Evolutionary conservation across 2,888 invertebrate genomes (phyloP).

Genomic region (Petrolisthes cinctipes): DNA sequence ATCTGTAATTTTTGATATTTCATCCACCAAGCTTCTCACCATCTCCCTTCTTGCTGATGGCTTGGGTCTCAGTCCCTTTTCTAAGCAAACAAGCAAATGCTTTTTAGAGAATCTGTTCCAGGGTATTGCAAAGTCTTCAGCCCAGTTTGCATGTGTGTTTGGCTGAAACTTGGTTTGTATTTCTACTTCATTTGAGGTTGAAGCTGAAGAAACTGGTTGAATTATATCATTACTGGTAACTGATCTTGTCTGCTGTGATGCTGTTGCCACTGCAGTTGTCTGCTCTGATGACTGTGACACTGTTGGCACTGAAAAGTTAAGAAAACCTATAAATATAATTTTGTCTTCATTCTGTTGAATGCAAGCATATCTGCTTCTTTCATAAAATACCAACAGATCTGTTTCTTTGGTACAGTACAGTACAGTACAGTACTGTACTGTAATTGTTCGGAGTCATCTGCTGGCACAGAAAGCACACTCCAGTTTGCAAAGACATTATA

Average conservation of each 20-base stretch:
- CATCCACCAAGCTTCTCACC: constrained; percentile 24
- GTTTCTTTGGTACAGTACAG: neutral
- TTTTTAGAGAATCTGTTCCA: neutral
- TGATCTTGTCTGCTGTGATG: too few relatives aligned
- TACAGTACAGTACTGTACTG: too few relatives aligned
- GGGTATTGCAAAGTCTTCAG: neutral
- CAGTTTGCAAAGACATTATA: too few relatives aligned
- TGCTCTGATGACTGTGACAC: constrained; percentile 7
- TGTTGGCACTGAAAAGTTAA: constrained; percentile 19
- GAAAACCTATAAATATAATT: constrained; percentile 14
- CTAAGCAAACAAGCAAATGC: neutral
- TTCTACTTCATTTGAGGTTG: constrained; percentile 9
- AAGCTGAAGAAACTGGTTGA: constrained; percentile 18
- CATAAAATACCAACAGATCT: neutral
- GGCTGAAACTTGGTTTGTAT: neutral
- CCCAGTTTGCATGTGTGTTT: neutral
- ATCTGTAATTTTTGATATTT: neutral
- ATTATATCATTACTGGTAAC: too few relatives aligned
- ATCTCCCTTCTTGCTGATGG: constrained; percentile 19
- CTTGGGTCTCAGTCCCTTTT: constrained; percentile 8
- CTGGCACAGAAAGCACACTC: neutral
- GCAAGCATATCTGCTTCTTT: constrained; percentile 1
- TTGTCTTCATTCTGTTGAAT: neutral
- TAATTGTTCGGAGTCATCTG: too few relatives aligned
- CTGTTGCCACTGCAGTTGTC: neutral